Evolutionary conservation across 2,113 vertebrate genomes (phyloP).

Genomic region (Microcebus griseorufus): DNA sequence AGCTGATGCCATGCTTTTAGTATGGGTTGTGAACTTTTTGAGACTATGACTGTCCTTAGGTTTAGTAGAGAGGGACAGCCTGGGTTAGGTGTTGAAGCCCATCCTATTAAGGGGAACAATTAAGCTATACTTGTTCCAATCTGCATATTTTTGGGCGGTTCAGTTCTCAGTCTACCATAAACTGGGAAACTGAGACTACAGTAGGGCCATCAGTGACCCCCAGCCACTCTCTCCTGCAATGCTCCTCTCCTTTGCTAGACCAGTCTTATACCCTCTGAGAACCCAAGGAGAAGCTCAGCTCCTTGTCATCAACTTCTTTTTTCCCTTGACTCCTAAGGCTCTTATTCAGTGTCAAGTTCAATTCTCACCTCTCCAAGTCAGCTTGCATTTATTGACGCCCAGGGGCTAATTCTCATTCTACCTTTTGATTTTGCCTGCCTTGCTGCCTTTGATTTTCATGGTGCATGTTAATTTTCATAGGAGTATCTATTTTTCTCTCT

Average conservation of each 20-base stretch:
- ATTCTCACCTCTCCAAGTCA: background rate
- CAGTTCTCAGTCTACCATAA: background rate
- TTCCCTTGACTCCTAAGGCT: background rate
- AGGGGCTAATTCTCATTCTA: background rate
- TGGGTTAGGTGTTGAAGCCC: background rate
- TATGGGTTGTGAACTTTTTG: background rate
- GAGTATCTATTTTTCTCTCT: background rate
- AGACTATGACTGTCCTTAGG: background rate
- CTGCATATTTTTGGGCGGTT: background rate
- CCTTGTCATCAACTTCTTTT: background rate
- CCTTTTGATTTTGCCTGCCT: background rate
- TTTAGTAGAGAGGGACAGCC: background rate
- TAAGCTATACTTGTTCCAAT: background rate
- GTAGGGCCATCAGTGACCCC: too few relatives aligned
- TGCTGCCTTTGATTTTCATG: background rate
- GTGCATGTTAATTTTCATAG: background rate
- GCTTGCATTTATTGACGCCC: background rate
- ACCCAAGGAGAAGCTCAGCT: background rate
- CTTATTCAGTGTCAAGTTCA: background rate
- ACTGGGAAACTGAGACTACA: background rate
- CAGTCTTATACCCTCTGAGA: background rate
- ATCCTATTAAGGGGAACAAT: background rate
- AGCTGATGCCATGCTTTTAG: fast-evolving
- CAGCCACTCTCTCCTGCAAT: background rate
- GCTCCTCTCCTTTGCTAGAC: background rate